phyloP scores from a whole-genome alignment of 2,888 invertebrate species.

The Scotopteryx bipunctaria region DNA sequence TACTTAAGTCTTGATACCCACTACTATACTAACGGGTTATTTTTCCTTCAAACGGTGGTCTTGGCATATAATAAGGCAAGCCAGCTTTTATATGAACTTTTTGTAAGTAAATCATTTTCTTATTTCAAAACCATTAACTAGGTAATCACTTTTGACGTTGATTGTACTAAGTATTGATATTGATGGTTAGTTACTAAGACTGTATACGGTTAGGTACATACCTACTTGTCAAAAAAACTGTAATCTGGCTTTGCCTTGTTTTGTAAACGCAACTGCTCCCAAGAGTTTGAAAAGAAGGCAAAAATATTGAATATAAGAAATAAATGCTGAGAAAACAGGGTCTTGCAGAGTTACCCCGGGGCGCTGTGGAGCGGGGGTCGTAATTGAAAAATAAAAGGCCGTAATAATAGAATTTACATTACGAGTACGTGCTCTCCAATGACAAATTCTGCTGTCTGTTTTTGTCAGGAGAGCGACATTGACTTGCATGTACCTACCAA shows the following conservation, averaged over 20 bases:
- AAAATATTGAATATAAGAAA: conserved; percentile 41
- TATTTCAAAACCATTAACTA: no score
- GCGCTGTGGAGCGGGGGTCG: conserved; percentile 67
- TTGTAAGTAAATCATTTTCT: no score
- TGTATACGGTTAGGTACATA: background rate
- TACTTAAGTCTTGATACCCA: background rate
- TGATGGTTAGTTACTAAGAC: no score
- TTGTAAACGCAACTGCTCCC: conserved; percentile 18
- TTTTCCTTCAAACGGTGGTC: conserved; percentile 4
- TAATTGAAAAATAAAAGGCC: conserved; percentile 83
- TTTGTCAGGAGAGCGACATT: conserved; percentile 73
- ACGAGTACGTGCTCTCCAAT: conserved; percentile 79
- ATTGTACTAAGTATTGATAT: no score
- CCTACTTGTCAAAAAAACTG: background rate
- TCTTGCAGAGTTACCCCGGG: conserved; percentile 71
- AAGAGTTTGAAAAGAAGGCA: conserved; percentile 14
- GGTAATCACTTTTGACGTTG: no score
- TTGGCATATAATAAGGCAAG: background rate
- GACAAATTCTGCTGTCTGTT: conserved; percentile 77
- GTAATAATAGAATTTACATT: conserved; percentile 83
- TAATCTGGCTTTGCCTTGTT: background rate
- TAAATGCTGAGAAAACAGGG: conserved; percentile 51
- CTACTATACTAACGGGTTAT: conserved; percentile 8
- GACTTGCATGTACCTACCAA: conserved; percentile 57
- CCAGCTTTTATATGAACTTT: background rate